Evolutionary conservation across 2,888 invertebrate genomes (phyloP).

Genomic region (Eupithecia abbreviata): DNA sequence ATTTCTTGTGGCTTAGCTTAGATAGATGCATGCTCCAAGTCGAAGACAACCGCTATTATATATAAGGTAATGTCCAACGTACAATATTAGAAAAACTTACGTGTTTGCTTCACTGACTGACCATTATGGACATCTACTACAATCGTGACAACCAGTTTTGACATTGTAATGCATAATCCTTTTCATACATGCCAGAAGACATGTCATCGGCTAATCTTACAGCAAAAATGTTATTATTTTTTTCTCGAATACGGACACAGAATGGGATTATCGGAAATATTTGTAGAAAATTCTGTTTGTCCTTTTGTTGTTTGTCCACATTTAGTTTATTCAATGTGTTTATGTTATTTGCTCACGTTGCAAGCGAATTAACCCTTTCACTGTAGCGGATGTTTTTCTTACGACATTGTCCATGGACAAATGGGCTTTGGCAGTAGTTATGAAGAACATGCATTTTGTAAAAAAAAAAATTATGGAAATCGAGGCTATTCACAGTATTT

Average conservation of each 20-base stretch:
- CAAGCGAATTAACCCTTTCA: conserved; percentile 61
- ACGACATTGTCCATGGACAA: conserved; percentile 57
- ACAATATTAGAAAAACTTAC: neutral
- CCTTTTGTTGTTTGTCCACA: conserved; percentile 77
- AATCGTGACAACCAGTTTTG: conserved; percentile 6
- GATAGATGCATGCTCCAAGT: conserved; percentile 18
- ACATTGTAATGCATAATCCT: conserved; percentile 47
- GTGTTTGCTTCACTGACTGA: conserved; percentile 3
- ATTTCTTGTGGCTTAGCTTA: neutral
- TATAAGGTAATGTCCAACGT: neutral
- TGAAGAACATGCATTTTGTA: conserved; percentile 39
- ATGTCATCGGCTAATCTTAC: conserved; percentile 23
- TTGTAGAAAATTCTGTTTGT: conserved; percentile 65
- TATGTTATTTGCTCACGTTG: conserved; percentile 65
- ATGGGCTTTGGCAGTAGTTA: conserved; percentile 58
- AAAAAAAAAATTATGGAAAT: conserved; percentile 51
- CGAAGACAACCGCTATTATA: neutral
- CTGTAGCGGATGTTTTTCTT: conserved; percentile 72
- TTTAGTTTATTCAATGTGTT: conserved; percentile 67
- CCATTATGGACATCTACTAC: neutral
- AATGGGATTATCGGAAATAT: conserved; percentile 67
- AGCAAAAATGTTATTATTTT: conserved; percentile 35
- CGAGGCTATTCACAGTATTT: conserved; percentile 42
- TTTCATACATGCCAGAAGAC: conserved; percentile 31
- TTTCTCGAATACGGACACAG: conserved; percentile 47